Base-by-base conservation (phyloP, 2,888 invertebrate species). In the Linnaemya vulpina region DNA sequence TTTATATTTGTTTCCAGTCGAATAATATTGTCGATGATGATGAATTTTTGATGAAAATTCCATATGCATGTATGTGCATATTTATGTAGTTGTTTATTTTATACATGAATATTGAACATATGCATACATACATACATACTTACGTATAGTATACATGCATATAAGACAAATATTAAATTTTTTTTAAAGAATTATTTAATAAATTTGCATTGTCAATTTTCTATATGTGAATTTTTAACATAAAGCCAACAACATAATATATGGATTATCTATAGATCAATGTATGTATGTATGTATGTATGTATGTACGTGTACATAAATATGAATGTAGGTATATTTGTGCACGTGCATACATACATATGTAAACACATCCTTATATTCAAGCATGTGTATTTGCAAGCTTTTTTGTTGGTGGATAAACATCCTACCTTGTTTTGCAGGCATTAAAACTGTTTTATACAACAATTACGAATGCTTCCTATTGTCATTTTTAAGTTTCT, bases 41-140 rank as follows among this genome's bases (percentile, higher is more conserved):
- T 77, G 67, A 73, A 83, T 83, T 74, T 83, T 83, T 83, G 55
- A 78, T 74, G 68, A 74, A 78, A 78, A 83, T 63, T 78, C 58
- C 71, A 71, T 58, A 46, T 43, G 25, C 8, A 43, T 38, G 9
- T 13, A 35, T 10, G 30, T 46, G 15, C 13, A 35, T 30, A 58
- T 43, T 11, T 46, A 58, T 15, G 9, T 38, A 25, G n/a, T 25
- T 7, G 1, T 30, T 30, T 30, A 3, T 30, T 30, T 30, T 40
- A 13, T 15, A 40, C 1, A n/a, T 51, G n/a, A n/a, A n/a, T n/a
- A n/a, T n/a, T n/a, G n/a, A n/a, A n/a, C n/a, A n/a, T n/a, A n/a
- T n/a, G n/a, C 5, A 53, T 22, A 53, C 51, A 22, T 22, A 20
- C 20, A 20, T 51, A 20, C 20, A 15, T 55, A 20, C 20, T 9